Conservation (phyloP, 1,140 invertebrate genomes). For the Ridgeia piscesae region DNA sequence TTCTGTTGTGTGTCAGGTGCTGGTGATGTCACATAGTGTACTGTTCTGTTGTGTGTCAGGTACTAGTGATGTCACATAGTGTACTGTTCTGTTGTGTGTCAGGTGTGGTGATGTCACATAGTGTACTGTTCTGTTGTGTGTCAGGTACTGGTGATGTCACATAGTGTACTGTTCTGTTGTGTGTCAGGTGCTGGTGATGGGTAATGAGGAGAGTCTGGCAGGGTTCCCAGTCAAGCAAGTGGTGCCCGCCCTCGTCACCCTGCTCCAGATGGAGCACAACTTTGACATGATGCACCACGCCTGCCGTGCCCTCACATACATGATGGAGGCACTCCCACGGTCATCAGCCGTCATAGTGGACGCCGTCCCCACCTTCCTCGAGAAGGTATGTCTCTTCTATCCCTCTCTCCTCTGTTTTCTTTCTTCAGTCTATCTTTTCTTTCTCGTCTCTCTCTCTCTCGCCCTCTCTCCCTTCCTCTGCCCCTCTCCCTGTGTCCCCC, state of each 20-base stretch:
- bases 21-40: too few species aligned
- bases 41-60: not conserved
- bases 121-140: not conserved
- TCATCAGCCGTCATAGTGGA: constrained; percentile 95
- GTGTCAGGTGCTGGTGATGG: constrained; percentile 92
- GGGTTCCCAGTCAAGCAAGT: constrained; percentile 98
- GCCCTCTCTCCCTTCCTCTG: too few species aligned
- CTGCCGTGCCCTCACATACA: constrained; percentile 95
- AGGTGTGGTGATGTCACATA: not conserved
- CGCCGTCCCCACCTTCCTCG: constrained; percentile 80
- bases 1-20: not conserved
- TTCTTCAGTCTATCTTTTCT: too few species aligned
- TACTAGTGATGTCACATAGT: not conserved
- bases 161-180: too few species aligned
- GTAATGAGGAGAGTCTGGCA: constrained; percentile 97
- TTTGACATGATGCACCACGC: constrained; percentile 99
- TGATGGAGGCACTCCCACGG: constrained; percentile 97
- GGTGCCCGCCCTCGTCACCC: constrained; percentile 78
- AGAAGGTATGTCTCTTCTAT: constrained; percentile 49
- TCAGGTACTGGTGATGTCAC: not conserved
- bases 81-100: not conserved
- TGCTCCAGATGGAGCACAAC: constrained; percentile 74
- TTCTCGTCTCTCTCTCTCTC: too few species aligned
- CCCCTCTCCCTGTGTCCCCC: not conserved
- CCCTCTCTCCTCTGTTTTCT: too few species aligned